Evolutionary conservation across 2,113 vertebrate species (phyloP), one percentile per base, ranked within the genome.

Genomic region (Dipodomys merriami): DNA sequence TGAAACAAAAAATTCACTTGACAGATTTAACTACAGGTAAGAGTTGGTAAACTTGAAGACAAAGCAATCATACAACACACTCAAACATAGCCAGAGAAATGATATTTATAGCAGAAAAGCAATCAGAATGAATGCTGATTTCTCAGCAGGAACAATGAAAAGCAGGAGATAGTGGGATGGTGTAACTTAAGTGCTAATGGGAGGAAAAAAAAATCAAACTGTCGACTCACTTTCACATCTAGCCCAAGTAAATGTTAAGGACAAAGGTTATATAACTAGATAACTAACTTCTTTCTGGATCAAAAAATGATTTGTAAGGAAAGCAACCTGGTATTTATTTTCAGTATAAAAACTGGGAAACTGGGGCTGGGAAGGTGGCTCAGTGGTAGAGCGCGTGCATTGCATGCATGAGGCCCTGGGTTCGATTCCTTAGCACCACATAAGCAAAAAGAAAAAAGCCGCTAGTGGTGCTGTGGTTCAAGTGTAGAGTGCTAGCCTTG

Each of bases 261-360:
- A 71, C 46, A 20, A 93, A 84, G 3, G 39, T 64, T 60, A 94
- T 8, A 33, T 29, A 81, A 94, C 15, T 67, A 57, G 12, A 69
- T n/a, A 86, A 57, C 3, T 49, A 88, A 57, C 3, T 49, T 5
- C 57, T 87, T 78, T 89, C 65, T 69, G 29, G 23, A 57, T 57
- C 69, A 86, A 12, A 73, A 80, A 81, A 72, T 71, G 74, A 46
- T n/a, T 23, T 94, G 30, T 82, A 95, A 44, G 27, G 1, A 81
- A 25, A 91, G 78, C 60, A 62, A 62, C 76, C 39, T 60, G 64
- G 44, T 35, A 91, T 72, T 72, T 49, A 78, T 23, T 83, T 96
- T 83, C 22, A 57, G 72, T 91, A 91, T 44, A 22, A 95, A 93
- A 95, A 89, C 6, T 20, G 86, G 82, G 29, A 86, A 91, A 86